phyloP scores from a whole-genome alignment of 2,797 vertebrate species.

The Delichon dasypus region DNA sequence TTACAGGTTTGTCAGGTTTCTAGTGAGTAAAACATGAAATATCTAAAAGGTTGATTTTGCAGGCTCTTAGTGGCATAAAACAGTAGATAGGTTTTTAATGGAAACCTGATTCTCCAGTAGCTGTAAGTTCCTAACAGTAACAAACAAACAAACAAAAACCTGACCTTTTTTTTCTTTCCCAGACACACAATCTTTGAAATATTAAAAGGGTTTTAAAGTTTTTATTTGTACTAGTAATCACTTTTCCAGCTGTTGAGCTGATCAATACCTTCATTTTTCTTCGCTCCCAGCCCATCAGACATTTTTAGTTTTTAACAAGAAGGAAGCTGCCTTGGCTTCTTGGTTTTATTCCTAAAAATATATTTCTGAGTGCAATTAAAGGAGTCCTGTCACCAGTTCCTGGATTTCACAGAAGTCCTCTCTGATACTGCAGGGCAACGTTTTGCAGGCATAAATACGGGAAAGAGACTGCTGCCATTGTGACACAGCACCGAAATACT shows the following conservation, averaged over 20 bases:
- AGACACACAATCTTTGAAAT: conserved; percentile 27
- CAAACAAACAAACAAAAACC: background rate
- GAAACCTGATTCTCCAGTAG: conserved; percentile 9
- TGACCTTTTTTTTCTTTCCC: background rate
- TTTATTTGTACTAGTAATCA: conserved; percentile 12
- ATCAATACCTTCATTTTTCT: conserved; percentile 32
- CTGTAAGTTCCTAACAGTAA: conserved; percentile 20
- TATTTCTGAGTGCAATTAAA: conserved; percentile 33
- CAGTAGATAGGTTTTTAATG: conserved; percentile 5
- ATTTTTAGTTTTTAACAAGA: conserved; percentile 33
- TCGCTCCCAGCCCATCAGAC: background rate
- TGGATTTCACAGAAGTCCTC: conserved; percentile 21
- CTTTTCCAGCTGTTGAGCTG: conserved; percentile 53
- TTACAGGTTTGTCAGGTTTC: background rate
- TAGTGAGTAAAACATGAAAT: conserved; percentile 4
- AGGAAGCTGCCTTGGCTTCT: background rate
- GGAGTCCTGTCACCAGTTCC: conserved; percentile 17
- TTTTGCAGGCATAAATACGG: conserved; percentile 15
- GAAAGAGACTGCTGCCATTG: conserved; percentile 29
- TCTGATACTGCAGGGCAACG: background rate
- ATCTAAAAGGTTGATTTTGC: conserved; percentile 16
- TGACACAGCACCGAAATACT: conserved; percentile 19
- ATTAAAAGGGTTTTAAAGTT: background rate
- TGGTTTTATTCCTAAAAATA: conserved; percentile 54
- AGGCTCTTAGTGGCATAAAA: background rate